phyloP scores from a whole-genome alignment of 2,888 invertebrate species.

The Agelastica alni region DNA sequence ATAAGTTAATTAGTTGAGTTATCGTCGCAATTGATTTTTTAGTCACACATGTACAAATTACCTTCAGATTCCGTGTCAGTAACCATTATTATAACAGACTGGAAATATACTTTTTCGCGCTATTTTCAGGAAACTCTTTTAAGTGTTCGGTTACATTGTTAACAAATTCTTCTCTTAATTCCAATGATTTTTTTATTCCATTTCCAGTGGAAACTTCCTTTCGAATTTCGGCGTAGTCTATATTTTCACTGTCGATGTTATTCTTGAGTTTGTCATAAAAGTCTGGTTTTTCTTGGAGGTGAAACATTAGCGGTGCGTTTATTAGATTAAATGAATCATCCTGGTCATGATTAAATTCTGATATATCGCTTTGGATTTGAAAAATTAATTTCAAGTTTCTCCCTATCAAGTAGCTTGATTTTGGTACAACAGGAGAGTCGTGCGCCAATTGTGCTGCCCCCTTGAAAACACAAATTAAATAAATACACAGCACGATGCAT shows the following conservation, averaged over 20 bases:
- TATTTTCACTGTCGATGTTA: constrained; percentile 63
- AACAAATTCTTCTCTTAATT: constrained; percentile 72
- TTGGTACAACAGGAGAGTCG: constrained; percentile 72
- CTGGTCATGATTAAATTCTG: constrained; percentile 61
- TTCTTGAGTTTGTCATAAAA: constrained; percentile 69
- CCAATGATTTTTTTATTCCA: constrained; percentile 72
- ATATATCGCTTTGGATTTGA: constrained; percentile 73
- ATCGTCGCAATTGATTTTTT: no score
- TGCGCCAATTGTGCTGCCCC: constrained; percentile 82
- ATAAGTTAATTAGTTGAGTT: no score
- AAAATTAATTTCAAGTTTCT: constrained; percentile 86
- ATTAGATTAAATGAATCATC: constrained; percentile 67
- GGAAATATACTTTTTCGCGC: constrained; percentile 80
- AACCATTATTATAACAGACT: no score
- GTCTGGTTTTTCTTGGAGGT: constrained; percentile 71
- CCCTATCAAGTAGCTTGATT: constrained; percentile 82
- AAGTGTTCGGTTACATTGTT: constrained; percentile 73
- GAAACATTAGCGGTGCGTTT: constrained; percentile 81
- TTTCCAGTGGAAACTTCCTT: constrained; percentile 59
- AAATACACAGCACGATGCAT: no score
- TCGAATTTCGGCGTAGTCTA: constrained; percentile 63
- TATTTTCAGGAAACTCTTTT: constrained; percentile 73
- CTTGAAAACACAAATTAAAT: no score
- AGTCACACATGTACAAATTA: no score
- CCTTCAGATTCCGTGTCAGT: no score